Evolutionary conservation across 64 coral and sea anemone species (phyloP), one percentile per base, ranked within the genome.

Genomic region (Dendronephthya gigantea): DNA sequence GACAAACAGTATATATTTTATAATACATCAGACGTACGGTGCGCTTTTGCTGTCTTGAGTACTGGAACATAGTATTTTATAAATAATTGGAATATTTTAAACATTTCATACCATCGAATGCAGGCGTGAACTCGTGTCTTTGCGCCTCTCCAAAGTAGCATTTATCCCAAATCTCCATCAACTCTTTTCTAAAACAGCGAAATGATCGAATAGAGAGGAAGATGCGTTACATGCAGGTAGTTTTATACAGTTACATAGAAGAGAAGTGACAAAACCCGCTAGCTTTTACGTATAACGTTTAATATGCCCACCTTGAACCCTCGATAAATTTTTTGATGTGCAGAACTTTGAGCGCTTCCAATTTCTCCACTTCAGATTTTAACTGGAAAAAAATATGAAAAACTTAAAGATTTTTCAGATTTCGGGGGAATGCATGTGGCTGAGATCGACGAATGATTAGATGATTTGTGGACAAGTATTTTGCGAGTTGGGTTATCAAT

Each of bases 301-400:
- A 74, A 74, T 28, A 74, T 25, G 36, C 72, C 32, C 66, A 98
- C 95, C 95, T 87, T 40, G 93, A 50, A n/a, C 95, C 95, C 25
- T 93, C 92, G 59, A 98, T 93, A 56, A 98, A 98, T 81, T 98
- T 98, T 37, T 93, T 92, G 50, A 98, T 89, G 68, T 93, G 95
- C 65, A 90, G 87, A 22, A 98, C 85, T 89, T 98, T 98, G 32
- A 98, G 76, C 82, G 82, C 92, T 62, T 98, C 66, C 17, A 98
- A 82, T 89, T 92, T 93, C 76, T 98, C 86, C 62, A 93, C 88
- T 75, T 98, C 95, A 22, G 82, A 37, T 83, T 82, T 93, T 11
- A 93, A 82, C 95, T 98, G 83, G 65, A 87, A 65, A 79, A 62
- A 62, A 22, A n/a, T 62, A 27, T 22, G 25, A 22, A 62, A 62